Conservation (phyloP, 2,113 vertebrate genomes). For the Mirounga angustirostris region DNA sequence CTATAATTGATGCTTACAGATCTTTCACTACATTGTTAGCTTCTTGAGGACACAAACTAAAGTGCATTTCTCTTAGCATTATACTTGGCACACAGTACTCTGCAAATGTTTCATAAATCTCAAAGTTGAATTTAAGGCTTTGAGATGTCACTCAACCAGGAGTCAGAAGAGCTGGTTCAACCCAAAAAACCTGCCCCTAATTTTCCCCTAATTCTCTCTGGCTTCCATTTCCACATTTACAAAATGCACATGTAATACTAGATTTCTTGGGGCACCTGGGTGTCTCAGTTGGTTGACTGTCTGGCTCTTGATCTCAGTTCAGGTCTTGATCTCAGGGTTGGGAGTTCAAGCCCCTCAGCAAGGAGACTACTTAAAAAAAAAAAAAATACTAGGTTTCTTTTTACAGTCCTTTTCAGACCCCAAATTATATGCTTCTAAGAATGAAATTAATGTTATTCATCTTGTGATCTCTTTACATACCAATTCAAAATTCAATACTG, state of each 20-base stretch:
- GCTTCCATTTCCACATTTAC: background rate
- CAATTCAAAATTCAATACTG: constrained; percentile 24
- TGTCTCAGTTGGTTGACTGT: background rate
- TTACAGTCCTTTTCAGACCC: background rate
- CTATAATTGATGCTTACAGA: background rate
- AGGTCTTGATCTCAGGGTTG: background rate
- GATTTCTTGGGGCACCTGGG: background rate
- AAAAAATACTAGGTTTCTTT: background rate
- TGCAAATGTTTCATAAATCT: constrained; percentile 9
- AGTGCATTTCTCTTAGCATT: background rate
- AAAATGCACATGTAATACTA: background rate
- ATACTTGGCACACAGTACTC: background rate
- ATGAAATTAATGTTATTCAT: constrained; percentile 32
- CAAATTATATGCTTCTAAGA: background rate
- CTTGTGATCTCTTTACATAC: background rate
- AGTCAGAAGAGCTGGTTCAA: background rate
- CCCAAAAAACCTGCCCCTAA: background rate
- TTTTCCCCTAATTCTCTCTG: background rate
- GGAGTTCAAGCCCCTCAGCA: background rate
- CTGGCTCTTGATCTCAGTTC: background rate
- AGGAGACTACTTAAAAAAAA: background rate
- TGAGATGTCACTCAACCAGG: background rate
- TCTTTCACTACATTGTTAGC: background rate
- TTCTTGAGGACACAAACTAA: background rate
- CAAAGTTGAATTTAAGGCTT: background rate